Base-by-base conservation (phyloP, 1,140 invertebrate genomes). In the Proctacanthus coquilletti region DNA sequence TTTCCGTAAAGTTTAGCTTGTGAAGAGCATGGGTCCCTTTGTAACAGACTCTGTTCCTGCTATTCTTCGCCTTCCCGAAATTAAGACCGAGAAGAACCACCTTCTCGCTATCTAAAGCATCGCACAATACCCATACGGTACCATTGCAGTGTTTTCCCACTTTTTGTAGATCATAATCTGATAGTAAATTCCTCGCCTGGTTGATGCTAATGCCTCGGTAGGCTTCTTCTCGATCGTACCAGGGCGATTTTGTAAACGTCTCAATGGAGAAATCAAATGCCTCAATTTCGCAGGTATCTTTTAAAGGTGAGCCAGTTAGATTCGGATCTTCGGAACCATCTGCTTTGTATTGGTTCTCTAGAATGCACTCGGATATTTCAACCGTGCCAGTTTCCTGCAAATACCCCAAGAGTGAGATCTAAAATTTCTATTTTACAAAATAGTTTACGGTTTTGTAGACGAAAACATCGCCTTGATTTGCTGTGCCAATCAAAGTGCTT, bases 251-350 rank as follows among this genome's bases (percentile, higher is more conserved):
- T 15, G 39, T 30, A 4, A 39, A 41, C 11, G 50, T 21, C 20
- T 52, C 47, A 15, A 56, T 14, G 0, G 53, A 55, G 5, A 52
- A 33, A 39, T 59, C 50, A 33, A 59, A 49, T 2, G 50, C 44
- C 29, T 59, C 53, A 9, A 52, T 46, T 14, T 46, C 17, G 19
- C 53, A 55, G 21, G 58, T 53, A 34, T 59, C 56, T 33, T 53
- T 59, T 2, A 59, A 21, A 0, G 56, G 56, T 31, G 54, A 57
- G 4, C 56, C 56, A 4, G 56, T 59, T 2, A 59, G 34, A 31
- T 59, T 48, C 11, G 59, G 18, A 30, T 51, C 43, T n/a, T n/a
- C n/a, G n/a, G n/a, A n/a, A n/a, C n/a, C n/a, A n/a, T n/a, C n/a
- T n/a, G n/a, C n/a, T n/a, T n/a, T n/a, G n/a, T n/a, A n/a, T n/a